phyloP scores from a whole-genome alignment of 1,140 invertebrate genomes.

The Drosophila punjabiensis region DNA sequence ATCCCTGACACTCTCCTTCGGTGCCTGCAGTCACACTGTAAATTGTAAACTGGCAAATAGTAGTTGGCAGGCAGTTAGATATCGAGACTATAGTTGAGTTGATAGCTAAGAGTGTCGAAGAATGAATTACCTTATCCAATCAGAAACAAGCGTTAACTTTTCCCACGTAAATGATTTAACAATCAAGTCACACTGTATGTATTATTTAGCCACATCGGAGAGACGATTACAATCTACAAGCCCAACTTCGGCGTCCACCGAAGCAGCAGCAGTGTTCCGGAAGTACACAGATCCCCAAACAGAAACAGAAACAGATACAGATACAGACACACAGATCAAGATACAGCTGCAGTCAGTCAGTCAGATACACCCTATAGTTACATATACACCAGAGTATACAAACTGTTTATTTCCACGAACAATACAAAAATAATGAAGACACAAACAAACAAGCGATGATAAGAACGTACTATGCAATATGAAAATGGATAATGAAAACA shows the following conservation, averaged over 20 bases:
- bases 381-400: conserved; percentile 43
- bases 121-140: conserved; percentile 30
- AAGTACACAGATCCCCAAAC: conserved; percentile 14
- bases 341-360: conserved; percentile 30
- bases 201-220: conserved; percentile 63
- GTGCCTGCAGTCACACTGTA: conserved; percentile 50
- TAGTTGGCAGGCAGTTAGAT: conserved; percentile 41
- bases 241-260: conserved; percentile 43
- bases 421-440: conserved; percentile 48
- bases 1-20: background rate
- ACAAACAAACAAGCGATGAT: conserved; percentile 50
- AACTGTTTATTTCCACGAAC: conserved; percentile 42
- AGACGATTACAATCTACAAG: conserved; percentile 40
- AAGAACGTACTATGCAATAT: conserved; percentile 57
- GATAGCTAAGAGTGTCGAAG: conserved; percentile 41
- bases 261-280: conserved; percentile 19
- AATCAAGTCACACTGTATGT: conserved; percentile 76
- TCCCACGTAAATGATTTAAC: conserved; percentile 77
- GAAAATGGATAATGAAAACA: conserved; percentile 52
- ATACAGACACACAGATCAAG: conserved; percentile 11
- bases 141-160: conserved; percentile 77
- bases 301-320: conserved; percentile 6
- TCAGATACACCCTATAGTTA: conserved; percentile 54
- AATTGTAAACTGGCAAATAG: conserved; percentile 75
- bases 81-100: conserved; percentile 51